Evolutionary conservation across 1,140 invertebrate genomes (phyloP).

Genomic region (Epicauta chinensis): DNA sequence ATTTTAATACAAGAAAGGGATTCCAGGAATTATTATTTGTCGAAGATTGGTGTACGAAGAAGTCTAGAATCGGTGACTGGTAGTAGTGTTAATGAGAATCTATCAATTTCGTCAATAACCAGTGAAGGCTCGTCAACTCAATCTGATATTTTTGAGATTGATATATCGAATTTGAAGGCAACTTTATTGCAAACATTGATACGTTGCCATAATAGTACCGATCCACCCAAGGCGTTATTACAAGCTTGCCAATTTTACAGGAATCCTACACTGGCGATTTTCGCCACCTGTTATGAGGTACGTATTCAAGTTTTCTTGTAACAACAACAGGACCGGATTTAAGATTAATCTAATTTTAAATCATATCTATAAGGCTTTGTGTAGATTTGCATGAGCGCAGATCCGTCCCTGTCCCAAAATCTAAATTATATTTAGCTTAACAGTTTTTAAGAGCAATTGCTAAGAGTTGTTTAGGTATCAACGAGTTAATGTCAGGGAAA

Average conservation of each 20-base stretch:
- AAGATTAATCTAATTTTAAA: neutral
- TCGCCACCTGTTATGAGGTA: constrained; percentile 63
- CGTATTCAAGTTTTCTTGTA: constrained; percentile 9
- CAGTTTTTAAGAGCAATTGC: too few species aligned
- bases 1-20: constrained; percentile 33
- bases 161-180: constrained; percentile 40
- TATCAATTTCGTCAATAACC: constrained; percentile 1
- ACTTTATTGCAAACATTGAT: constrained; percentile 57
- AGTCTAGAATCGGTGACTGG: constrained; percentile 20
- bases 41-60: constrained; percentile 35
- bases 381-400: too few species aligned
- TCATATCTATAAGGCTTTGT: too few species aligned
- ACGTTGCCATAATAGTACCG: constrained; percentile 58
- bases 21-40: constrained; percentile 35
- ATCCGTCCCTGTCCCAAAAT: too few species aligned
- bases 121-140: constrained; percentile 33
- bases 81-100: constrained; percentile 2
- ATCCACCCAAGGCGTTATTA: constrained; percentile 56
- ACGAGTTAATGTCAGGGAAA: too few species aligned
- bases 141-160: constrained; percentile 35
- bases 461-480: too few species aligned
- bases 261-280: constrained; percentile 53
- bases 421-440: too few species aligned
- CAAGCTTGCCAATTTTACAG: constrained; percentile 49
- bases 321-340: neutral